phyloP scores from a whole-genome alignment of 2,113 vertebrate species.

The Murina feae region DNA sequence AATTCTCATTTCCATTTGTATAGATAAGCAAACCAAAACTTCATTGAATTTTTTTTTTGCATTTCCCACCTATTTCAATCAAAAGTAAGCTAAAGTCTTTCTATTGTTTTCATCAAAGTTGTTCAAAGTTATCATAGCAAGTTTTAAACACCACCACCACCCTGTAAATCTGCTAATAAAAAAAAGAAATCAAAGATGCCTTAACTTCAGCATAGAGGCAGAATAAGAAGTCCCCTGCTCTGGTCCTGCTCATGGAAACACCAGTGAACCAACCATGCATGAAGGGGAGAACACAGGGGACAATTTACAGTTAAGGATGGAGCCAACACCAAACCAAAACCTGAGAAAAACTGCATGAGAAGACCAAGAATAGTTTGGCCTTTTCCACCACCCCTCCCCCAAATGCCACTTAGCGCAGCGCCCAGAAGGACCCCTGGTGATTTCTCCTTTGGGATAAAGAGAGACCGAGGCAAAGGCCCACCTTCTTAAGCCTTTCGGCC shows the following conservation, averaged over 20 bases:
- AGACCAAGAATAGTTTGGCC: background rate
- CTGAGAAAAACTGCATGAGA: background rate
- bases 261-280: background rate
- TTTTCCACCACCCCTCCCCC: fast-evolving
- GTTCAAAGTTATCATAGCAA: background rate
- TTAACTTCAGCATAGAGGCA: background rate
- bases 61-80: slow-evolving; percentile 7
- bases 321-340: background rate
- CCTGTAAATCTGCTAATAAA: background rate
- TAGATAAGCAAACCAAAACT: slow-evolving; percentile 35
- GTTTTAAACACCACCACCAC: background rate
- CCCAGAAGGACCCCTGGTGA: background rate
- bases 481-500: too few relatives aligned
- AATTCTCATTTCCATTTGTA: slow-evolving; percentile 45
- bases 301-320: background rate
- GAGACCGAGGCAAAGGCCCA: background rate
- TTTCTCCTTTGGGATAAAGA: background rate
- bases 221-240: background rate
- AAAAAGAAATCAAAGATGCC: background rate
- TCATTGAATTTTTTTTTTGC: background rate
- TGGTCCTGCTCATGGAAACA: background rate
- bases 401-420: fast-evolving
- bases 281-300: background rate
- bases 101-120: slow-evolving; percentile 10
- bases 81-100: background rate